Evolutionary conservation across 2,797 vertebrate species (phyloP), one percentile per base, ranked within the genome.

Genomic region (Enoplosus armatus): DNA sequence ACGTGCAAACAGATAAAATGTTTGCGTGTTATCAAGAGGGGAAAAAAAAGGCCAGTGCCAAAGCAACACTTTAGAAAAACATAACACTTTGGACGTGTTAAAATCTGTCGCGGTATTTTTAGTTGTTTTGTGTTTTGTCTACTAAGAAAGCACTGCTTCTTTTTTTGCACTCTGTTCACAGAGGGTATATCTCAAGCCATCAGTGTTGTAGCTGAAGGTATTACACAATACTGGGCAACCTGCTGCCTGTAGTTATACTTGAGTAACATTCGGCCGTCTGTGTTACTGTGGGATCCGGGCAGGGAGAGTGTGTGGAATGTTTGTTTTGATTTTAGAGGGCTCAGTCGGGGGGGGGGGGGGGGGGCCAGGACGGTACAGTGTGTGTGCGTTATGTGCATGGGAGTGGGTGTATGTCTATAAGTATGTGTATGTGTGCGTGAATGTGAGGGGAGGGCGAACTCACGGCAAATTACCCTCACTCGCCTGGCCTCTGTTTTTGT

Each of bases 401-500:
- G 58, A 20, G 48, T 61, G 27, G 58, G 50, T 50, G 51, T 55
- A 63, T 48, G 56, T 33, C 33, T 60, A 18, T 50, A n/a, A n/a
- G 39, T 41, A 45, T 47, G 45, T 29, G 9, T 20, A 60, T 35
- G 67, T 35, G 39, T n/a, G 54, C 2, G 59, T 26, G 66, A 16
- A 29, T 54, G 60, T 69, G 50, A 83, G 27, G 75, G 77, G 80
- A 56, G 76, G 69, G 77, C 61, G 65, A n/a, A 31, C 65, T 85
- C 48, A 41, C 15, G 20, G 79, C 61, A 86, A 86, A 90, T 85
- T 83, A 80, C 76, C 81, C 83, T 85, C 71, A 76, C 75, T 87
- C 41, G 77, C 75, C 66, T 85, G 53, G 69, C 77, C 77, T 80
- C 60, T 93, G 88, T 89, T 92, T 93, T 93, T 92, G 90, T 92